Evolutionary conservation across 2,113 vertebrate species (phyloP), one percentile per base, ranked within the genome.

Genomic region (Chauna torquata): DNA sequence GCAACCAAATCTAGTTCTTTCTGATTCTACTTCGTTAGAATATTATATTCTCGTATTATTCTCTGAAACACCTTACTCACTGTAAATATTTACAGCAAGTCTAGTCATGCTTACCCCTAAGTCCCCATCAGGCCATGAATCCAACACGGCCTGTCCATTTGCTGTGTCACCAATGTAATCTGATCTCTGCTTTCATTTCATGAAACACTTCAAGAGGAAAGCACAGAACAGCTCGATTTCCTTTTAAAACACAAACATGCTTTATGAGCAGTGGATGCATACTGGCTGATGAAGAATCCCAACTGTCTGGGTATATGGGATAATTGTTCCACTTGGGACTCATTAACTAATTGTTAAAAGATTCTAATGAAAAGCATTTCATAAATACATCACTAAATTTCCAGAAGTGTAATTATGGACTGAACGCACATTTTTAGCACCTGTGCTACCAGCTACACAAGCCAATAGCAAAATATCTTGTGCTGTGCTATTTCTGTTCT

Each of bases 301-400:
- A 42, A 65, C 80, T 94, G 95, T 28, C 78, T 61, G 66, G 15
- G 69, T 84, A 36, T 71, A 68, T 44, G 55, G 58, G 84, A 89
- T 97, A 97, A 97, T 97, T 94, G 75, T 95, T 95, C 83, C 97
- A 95, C 95, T 87, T 91, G 97, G 91, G 96, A 95, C 95, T 97
- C 92, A 94, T 96, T 97, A 96, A 78, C 95, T 92, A 96, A 95
- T 96, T 96, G 77, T 95, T 96, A 94, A 92, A 94, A 91, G 66
- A 92, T 89, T 82, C 77, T 91, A 82, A 96, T 62, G 84, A 82
- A 92, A 95, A 94, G 81, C 71, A 64, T 94, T 95, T 97, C 91
- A 94, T 94, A 97, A 97, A 95, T 74, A 79, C 45, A 86, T 87
- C 75, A 74, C 22, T 90, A 92, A 74, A 92, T 85, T 92, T 97